A percentile compares a stretch with the other conserved stretches of the same genome.
phyloP scores from a whole-genome alignment of 2,888 invertebrate genomes.

The Agonopterix subpropinquella region DNA sequence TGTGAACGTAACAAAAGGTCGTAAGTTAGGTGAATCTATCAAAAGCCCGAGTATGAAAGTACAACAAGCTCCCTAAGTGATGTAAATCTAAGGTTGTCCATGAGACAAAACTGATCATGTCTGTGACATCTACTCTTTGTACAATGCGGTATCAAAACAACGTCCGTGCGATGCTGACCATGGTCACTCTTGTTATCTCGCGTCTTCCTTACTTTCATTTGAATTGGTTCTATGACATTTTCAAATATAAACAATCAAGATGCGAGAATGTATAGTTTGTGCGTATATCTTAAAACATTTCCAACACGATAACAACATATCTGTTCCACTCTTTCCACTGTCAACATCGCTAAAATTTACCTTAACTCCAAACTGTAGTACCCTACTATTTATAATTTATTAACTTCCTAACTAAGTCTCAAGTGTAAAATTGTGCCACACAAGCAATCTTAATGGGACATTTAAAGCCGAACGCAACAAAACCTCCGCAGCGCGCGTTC shows the following conservation, averaged over 20 bases:
- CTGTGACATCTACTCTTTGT: conserved; percentile 55
- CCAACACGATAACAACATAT: background rate
- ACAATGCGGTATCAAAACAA: conserved; percentile 50
- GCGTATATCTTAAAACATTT: background rate
- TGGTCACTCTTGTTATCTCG: conserved; percentile 12
- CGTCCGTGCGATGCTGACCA: conserved; percentile 19
- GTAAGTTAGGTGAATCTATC: conserved; percentile 30
- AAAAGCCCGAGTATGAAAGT: conserved; percentile 45
- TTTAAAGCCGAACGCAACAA: conserved; percentile 45
- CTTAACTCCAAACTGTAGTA: conserved; percentile 34
- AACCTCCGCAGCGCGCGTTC: conserved; percentile 22
- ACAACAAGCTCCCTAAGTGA: conserved; percentile 45
- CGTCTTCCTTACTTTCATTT: background rate
- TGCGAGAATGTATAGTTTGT: no score
- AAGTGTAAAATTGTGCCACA: conserved; percentile 70
- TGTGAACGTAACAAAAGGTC: conserved; percentile 21
- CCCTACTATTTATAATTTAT: conserved; percentile 64
- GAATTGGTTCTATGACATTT: background rate
- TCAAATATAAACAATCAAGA: no score
- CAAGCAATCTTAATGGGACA: conserved; percentile 54
- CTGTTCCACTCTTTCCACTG: conserved; percentile 10
- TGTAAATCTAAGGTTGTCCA: conserved; percentile 44
- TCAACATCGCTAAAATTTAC: conserved; percentile 36
- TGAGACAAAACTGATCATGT: conserved; percentile 42
- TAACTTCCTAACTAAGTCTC: conserved; percentile 64